phyloP scores from a whole-genome alignment of 2,113 vertebrate genomes.

The human region GRCh38 chr16:80546001-80546500 shows the following conservation, averaged over 20 bases:
- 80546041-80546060: background rate
- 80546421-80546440: background rate
- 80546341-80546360: background rate
- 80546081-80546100: conserved; percentile 22
- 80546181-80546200: background rate
- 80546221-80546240: background rate
- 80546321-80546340: background rate
- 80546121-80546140: conserved; percentile 3
- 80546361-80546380: background rate
- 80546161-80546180: conserved; percentile 5
- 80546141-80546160: background rate
- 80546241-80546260: background rate
- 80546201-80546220: conserved; percentile 35
- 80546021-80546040: background rate
- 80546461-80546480: background rate
- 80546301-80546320: conserved; percentile 2
- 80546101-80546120: conserved; percentile 40
- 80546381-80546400: background rate
- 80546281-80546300: background rate
- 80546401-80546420: background rate
- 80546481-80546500: background rate
- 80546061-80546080: conserved; percentile 42
- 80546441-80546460: background rate
- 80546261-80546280: background rate
- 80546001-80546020: background rate